Conservation (phyloP, 2,797 vertebrate species). For the Pelobates cultripes region DNA sequence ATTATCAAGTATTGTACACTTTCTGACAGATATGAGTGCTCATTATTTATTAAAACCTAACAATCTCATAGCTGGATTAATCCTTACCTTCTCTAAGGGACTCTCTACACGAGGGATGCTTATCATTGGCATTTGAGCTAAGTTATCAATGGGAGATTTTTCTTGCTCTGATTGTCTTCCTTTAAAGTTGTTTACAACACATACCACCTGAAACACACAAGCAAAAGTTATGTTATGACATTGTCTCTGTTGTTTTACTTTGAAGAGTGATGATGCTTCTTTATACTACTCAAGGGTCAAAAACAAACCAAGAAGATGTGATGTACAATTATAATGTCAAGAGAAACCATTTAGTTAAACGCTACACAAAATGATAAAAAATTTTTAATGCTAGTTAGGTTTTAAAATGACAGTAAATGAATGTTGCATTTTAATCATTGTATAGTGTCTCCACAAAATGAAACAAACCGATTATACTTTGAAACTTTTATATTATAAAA, state of each 20-base stretch:
- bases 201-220: constrained; percentile 83
- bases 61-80: neutral
- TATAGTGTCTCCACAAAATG: no score
- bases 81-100: constrained; percentile 93
- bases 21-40: neutral
- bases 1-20: neutral
- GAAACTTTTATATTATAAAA: no score
- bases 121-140: constrained; percentile 76
- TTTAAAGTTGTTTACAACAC: constrained; percentile 97
- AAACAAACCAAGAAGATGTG: no score
- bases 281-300: no score
- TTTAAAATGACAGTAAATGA: no score
- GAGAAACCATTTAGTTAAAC: no score
- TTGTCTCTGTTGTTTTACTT: no score
- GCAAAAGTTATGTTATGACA: neutral
- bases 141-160: constrained; percentile 74
- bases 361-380: neutral
- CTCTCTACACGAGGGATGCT: constrained; percentile 88
- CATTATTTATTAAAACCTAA: neutral
- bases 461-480: no score
- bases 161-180: constrained; percentile 88
- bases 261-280: no score
- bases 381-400: no score
- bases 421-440: no score
- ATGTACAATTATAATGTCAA: no score